A percentile compares a stretch with the other conserved stretches of the same genome.
These are phyloP conservation scores for Orthonyx spaldingii DNA, from an alignment of 2,113 vertebrate genomes.

Conservation along the genomic window DNA sequence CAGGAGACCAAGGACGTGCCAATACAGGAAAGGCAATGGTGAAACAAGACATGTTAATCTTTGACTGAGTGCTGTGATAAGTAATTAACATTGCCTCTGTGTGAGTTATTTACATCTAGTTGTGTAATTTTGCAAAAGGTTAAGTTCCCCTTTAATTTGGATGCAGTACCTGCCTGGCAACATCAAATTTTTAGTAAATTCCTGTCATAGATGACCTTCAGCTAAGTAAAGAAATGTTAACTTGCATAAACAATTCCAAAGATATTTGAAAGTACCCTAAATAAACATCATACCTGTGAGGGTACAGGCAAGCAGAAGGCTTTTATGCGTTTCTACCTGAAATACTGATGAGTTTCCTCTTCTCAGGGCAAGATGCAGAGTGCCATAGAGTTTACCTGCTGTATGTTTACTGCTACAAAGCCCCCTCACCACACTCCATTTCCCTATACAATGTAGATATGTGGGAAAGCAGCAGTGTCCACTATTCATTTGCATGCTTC, in stretches of 20 bases:
- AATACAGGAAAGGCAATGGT: background rate
- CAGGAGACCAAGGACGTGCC: accelerated
- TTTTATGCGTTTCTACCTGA: background rate
- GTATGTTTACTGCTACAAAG: background rate
- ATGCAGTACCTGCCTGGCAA: background rate
- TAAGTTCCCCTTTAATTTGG: background rate
- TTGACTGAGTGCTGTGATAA: background rate
- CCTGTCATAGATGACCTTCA: conserved; percentile 29
- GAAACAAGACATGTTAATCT: background rate
- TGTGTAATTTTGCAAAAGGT: background rate
- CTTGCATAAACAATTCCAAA: conserved; percentile 47
- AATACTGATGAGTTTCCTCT: background rate
- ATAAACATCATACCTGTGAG: conserved; percentile 10
- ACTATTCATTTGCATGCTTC: background rate
- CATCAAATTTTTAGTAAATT: background rate
- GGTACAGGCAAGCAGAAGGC: background rate
- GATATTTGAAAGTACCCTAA: conserved; percentile 16
- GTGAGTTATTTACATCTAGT: background rate
- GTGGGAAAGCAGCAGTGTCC: background rate
- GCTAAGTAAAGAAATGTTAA: conserved; percentile 21
- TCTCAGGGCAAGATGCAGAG: background rate
- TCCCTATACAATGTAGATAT: background rate
- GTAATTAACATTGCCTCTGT: background rate
- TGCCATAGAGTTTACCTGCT: background rate
- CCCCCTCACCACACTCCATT: background rate